These are phyloP conservation scores for Aphelenchoides avenae DNA, from an alignment of 1,140 invertebrate species.

Conservation along the genomic window DNA sequence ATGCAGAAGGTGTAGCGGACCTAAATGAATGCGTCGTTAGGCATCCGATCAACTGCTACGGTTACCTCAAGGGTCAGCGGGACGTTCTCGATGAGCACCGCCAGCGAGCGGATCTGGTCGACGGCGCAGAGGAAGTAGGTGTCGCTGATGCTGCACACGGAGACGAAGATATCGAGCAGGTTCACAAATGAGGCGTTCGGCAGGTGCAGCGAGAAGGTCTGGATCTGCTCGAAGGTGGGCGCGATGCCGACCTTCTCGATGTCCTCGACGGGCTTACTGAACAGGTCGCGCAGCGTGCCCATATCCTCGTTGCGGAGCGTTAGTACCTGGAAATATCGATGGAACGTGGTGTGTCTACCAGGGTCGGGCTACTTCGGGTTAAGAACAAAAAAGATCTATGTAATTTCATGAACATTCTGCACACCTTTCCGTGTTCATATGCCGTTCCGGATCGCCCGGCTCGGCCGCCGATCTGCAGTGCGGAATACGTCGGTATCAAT, in stretches of 20 bases:
- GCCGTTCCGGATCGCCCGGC: slow-evolving; percentile 85
- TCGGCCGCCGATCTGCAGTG: no score
- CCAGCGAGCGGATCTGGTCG: slow-evolving; percentile 84
- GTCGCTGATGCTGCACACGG: slow-evolving; percentile 80
- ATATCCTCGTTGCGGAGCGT: slow-evolving; percentile 72
- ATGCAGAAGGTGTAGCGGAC: slow-evolving; percentile 59
- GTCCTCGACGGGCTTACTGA: slow-evolving; percentile 22
- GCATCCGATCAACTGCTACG: slow-evolving; percentile 26
- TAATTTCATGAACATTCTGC: slow-evolving; percentile 74
- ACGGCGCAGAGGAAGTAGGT: slow-evolving; percentile 89
- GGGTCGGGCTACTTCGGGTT: neutral
- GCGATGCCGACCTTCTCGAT: slow-evolving; percentile 75
- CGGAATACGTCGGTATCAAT: slow-evolving; percentile 81
- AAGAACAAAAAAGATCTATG: neutral
- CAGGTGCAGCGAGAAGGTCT: slow-evolving; percentile 91
- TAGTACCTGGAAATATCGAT: slow-evolving; percentile 2
- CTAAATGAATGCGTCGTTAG: neutral
- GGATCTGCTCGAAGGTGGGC: slow-evolving; percentile 95
- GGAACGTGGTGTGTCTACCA: neutral
- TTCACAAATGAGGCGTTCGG: slow-evolving; percentile 85
- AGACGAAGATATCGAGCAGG: slow-evolving; percentile 87
- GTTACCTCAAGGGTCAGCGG: slow-evolving; percentile 77
- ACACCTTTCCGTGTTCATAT: slow-evolving; percentile 78
- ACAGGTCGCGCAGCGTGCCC: slow-evolving; percentile 66
- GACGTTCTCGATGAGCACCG: slow-evolving; percentile 93